Evolutionary conservation across 2,888 invertebrate species (phyloP), one percentile per base, ranked within the genome.

Genomic region (Prosopocoilus inquinatus): DNA sequence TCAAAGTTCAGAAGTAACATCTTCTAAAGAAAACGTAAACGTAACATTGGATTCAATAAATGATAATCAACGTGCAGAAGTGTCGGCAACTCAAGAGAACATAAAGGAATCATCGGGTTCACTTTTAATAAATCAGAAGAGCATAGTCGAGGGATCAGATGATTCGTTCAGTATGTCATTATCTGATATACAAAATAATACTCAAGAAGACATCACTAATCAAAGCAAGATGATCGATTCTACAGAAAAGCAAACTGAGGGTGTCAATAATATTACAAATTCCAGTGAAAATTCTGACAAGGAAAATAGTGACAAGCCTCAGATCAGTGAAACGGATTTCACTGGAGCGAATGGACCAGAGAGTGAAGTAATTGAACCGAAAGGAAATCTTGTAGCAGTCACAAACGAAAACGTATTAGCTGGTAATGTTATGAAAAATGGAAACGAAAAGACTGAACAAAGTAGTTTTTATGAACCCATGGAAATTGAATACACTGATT

Each of bases 131-230:
- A 50, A 58, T 35, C 52, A 55, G 47, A 9, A 50, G 15, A 35
- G 53, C 9, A 53, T 59, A 48, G 39, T 47, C n/a, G 12, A 11
- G 8, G 50, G 57, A 35, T 55, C 55, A 2, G 61, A 59, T 34
- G 56, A 53, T 20, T 61, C 61, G 9, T 61, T 61, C 48, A 53
- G 51, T 12, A 34, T 61, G 11, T 51, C 45, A 13, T 5, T 49
- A 41, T 32, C 12, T n/a, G 12, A 41, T 13, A 12, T 35, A 7
- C 12, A 51, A 45, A 44, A 20, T 36, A 45, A 13, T 44, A 58
- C 51, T 45, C 44, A 49, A 41, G 49, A 57, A 39, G 34, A 48
- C 32, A 16, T 59, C 9, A 43, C 20, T 28, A 28, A 28, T 28
- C 20, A 28, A 28, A 28, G 3, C 20, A 28, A 28, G 5, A 28